Base-by-base conservation (phyloP, 2,113 vertebrate genomes). In the Ictalurus punctatus region DNA sequence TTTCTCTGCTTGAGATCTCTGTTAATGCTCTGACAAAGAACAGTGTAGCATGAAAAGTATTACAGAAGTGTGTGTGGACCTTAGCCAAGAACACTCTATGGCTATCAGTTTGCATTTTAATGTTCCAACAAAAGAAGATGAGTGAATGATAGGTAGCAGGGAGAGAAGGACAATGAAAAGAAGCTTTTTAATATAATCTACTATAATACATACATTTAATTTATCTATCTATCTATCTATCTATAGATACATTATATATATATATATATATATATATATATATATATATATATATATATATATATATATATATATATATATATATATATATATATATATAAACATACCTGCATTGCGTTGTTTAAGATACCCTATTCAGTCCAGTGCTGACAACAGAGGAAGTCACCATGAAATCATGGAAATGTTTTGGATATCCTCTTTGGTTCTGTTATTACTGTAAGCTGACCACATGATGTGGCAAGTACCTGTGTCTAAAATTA, bases 361-460 rank as follows among this genome's bases (percentile, higher is more conserved):
- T 59, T 56, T 54, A 80, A 87, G 17, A 21, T 40, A 19, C 59
- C 56, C 19, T 56, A 76, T 37, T 74, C 2, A 84, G 19, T 37
- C 54, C 27, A 63, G 54, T 63, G 87, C 40, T 52, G 27, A 76
- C 69, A 67, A 67, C 6, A 79, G 21, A 65, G 21, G n/a, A 79
- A 54, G 40, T 84, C 82, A 83, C 71, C 14, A 44, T n/a, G 63
- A 88, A 12, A 21, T 58, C 78, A 67, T 71, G n/a, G 63, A 88
- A 76, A 89, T 85, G 61, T 89, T 80, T 89, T 85, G n/a, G 61
- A 54, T 89, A 52, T 3, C 44, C 44, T 69, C 13, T 17, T 30
- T 65, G 59, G 82, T 59, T 89, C 78, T 85, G 82, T 71, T 79
- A 85, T 85, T 89, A 80, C 59, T 89, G 27, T 88, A 84, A 88